Evolutionary conservation across 2,797 vertebrate species (phyloP).

Genomic region (Falco novaeseelandiae): DNA sequence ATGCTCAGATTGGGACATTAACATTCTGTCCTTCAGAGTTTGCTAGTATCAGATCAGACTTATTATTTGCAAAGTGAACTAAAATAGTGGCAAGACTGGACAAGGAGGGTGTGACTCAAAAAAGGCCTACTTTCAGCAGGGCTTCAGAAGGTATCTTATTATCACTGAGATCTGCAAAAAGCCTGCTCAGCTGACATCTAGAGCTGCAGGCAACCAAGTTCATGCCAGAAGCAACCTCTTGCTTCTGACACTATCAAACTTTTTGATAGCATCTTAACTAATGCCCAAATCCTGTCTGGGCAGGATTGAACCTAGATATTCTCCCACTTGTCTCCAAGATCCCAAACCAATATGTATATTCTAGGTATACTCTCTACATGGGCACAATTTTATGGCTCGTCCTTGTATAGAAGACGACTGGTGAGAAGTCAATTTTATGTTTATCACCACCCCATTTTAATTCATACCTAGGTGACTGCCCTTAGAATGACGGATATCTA

Average conservation of each 20-base stretch:
- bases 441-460: background rate
- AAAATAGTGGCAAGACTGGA: slow-evolving; percentile 3
- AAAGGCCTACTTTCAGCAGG: background rate
- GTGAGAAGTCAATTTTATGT: background rate
- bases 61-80: background rate
- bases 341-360: background rate
- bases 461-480: background rate
- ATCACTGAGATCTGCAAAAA: slow-evolving; percentile 12
- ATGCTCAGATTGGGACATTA: background rate
- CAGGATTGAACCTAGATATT: background rate
- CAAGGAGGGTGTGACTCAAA: background rate
- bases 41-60: background rate
- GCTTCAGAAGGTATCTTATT: background rate
- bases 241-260: background rate
- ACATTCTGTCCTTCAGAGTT: background rate
- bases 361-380: background rate
- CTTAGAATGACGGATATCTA: background rate
- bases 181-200: background rate
- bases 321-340: background rate
- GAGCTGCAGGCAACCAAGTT: slow-evolving; percentile 1
- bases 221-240: slow-evolving; percentile 24
- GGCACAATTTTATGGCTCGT: background rate
- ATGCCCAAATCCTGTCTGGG: background rate
- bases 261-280: slow-evolving; percentile 33
- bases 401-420: background rate